Conservation (phyloP, 2,888 invertebrate genomes). For the Troilus luridus region DNA sequence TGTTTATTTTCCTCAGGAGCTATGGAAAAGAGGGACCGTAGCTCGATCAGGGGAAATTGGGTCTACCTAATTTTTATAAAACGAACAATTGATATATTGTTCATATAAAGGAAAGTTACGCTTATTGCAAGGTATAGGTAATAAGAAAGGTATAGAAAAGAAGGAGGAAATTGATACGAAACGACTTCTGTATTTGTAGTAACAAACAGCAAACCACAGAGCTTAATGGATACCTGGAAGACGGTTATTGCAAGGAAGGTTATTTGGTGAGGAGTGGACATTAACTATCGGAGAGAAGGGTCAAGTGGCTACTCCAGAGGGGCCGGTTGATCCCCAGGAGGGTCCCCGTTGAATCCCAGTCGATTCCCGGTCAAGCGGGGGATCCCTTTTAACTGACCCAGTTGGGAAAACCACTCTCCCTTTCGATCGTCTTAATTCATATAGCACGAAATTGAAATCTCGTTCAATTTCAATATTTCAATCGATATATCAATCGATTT, state of each 20-base stretch:
- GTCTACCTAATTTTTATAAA: neutral
- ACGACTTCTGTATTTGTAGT: neutral
- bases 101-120: neutral
- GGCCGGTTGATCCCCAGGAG: neutral
- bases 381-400: neutral
- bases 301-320: neutral
- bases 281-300: neutral
- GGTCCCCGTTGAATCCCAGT: neutral
- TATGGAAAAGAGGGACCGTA: neutral
- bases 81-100: neutral
- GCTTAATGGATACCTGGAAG: neutral
- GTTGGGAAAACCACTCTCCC: neutral
- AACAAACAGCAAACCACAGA: neutral
- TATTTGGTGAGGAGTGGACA: neutral
- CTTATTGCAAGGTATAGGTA: neutral
- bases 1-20: constrained; percentile 16
- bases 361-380: neutral
- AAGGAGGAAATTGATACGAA: neutral
- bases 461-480: too few relatives aligned
- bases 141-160: neutral
- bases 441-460: neutral
- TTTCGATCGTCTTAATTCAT: neutral
- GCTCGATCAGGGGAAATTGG: neutral
- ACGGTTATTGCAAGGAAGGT: neutral
- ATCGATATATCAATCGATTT: too few relatives aligned